These are phyloP conservation scores for Ectropis grisescens DNA, from an alignment of 1,140 invertebrate genomes.

Conservation along the genomic window DNA sequence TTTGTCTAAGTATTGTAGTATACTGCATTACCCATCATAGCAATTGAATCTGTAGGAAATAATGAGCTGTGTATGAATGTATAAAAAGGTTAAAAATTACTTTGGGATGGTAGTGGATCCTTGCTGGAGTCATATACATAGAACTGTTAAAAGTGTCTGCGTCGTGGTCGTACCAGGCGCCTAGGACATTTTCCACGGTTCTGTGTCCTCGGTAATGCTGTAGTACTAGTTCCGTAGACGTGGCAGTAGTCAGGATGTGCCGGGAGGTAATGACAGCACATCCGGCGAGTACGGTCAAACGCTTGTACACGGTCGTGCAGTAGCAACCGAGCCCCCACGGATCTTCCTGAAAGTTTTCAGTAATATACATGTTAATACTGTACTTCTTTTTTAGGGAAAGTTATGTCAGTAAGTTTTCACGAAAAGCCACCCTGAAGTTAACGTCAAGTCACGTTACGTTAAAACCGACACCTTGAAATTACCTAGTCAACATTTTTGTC, in stretches of 20 bases:
- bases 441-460: too few relatives aligned
- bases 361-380: too few relatives aligned
- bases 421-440: too few relatives aligned
- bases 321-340: constrained; percentile 16
- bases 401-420: too few relatives aligned
- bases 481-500: too few relatives aligned
- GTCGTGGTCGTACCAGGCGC: constrained; percentile 28
- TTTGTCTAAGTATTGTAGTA: too few relatives aligned
- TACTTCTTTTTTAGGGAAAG: too few relatives aligned
- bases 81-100: too few relatives aligned
- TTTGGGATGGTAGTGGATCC: constrained; percentile 42
- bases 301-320: constrained; percentile 29
- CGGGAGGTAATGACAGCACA: constrained; percentile 29
- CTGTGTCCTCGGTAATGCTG: constrained; percentile 9
- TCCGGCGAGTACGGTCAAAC: constrained; percentile 11
- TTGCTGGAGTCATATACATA: constrained; percentile 20
- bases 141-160: constrained; percentile 17
- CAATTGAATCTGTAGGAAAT: too few relatives aligned
- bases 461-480: too few relatives aligned
- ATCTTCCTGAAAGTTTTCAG: constrained; percentile 23
- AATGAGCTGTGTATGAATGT: constrained; percentile 14
- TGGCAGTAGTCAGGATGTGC: constrained; percentile 32
- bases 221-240: constrained; percentile 25
- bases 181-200: constrained; percentile 22
- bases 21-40: too few relatives aligned